Percentiles rank a stretch among this genome's conserved stretches.
These are phyloP conservation scores for Parascotia fuliginaria DNA, from an alignment of 2,888 invertebrate species.

Conservation along the genomic window DNA sequence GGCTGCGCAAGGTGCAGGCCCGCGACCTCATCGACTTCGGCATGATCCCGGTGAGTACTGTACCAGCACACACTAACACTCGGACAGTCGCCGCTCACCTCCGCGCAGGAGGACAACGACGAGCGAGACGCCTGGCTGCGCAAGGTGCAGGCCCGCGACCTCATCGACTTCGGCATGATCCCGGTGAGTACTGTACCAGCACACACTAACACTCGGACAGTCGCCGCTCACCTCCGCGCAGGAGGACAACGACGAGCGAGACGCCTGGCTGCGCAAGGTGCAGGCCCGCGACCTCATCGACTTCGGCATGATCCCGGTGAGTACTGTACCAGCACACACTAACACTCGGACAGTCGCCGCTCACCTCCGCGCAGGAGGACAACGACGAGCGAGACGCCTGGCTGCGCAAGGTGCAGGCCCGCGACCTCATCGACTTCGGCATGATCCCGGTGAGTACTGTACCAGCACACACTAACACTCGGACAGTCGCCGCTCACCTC, in stretches of 20 bases:
- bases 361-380: constrained; percentile 92
- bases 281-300: constrained; percentile 98
- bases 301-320: constrained; percentile 98
- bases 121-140: constrained; percentile 93
- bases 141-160: constrained; percentile 96
- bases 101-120: constrained; percentile 92
- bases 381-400: constrained; percentile 93
- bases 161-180: constrained; percentile 99
- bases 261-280: constrained; percentile 92
- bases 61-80: constrained; percentile 56
- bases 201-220: constrained; percentile 75
- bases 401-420: constrained; percentile 94
- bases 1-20: constrained; percentile 95
- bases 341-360: constrained; percentile 80
- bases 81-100: constrained; percentile 87
- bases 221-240: constrained; percentile 90
- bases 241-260: constrained; percentile 93
- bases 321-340: constrained; percentile 44
- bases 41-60: constrained; percentile 93
- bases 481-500: constrained; percentile 88
- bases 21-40: constrained; percentile 99
- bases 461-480: constrained; percentile 28
- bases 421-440: constrained; percentile 98
- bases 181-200: constrained; percentile 87
- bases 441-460: constrained; percentile 94